Conservation (phyloP, 2,888 invertebrate species). For the Clanis bilineata region DNA sequence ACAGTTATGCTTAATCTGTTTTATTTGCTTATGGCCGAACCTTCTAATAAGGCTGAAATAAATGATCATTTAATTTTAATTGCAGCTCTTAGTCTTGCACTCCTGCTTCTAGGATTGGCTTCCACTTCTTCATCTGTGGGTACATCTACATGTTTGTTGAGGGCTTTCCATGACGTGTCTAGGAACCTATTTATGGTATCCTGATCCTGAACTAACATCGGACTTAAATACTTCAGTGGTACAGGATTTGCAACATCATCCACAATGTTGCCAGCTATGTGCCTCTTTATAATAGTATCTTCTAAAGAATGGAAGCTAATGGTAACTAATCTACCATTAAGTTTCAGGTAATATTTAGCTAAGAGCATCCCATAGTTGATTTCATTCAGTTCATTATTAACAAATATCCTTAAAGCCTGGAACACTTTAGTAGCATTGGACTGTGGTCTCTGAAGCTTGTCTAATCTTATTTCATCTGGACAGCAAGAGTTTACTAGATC, state of each 20-base stretch:
- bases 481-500: slow-evolving; percentile 86
- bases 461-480: slow-evolving; percentile 80
- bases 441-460: slow-evolving; percentile 88
- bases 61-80: slow-evolving; percentile 84
- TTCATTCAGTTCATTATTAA: slow-evolving; percentile 98
- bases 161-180: slow-evolving; percentile 87
- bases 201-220: slow-evolving; percentile 81
- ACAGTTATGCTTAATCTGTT: no score
- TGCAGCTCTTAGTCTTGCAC: slow-evolving; percentile 94
- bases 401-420: slow-evolving; percentile 95
- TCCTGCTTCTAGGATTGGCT: slow-evolving; percentile 91
- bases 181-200: slow-evolving; percentile 84
- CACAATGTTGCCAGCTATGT: slow-evolving; percentile 89
- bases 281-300: slow-evolving; percentile 96
- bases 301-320: slow-evolving; percentile 96
- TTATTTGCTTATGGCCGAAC: no score
- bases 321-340: slow-evolving; percentile 89
- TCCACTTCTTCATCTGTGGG: slow-evolving; percentile 89
- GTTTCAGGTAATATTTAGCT: slow-evolving; percentile 89
- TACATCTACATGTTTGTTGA: slow-evolving; percentile 90
- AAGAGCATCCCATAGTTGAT: slow-evolving; percentile 93
- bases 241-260: slow-evolving; percentile 87
- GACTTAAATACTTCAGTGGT: slow-evolving; percentile 87
- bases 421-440: slow-evolving; percentile 96
- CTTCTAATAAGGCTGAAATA: no score